Base-by-base conservation (phyloP, 2,797 vertebrate species). In the Danio albolineatus region DNA sequence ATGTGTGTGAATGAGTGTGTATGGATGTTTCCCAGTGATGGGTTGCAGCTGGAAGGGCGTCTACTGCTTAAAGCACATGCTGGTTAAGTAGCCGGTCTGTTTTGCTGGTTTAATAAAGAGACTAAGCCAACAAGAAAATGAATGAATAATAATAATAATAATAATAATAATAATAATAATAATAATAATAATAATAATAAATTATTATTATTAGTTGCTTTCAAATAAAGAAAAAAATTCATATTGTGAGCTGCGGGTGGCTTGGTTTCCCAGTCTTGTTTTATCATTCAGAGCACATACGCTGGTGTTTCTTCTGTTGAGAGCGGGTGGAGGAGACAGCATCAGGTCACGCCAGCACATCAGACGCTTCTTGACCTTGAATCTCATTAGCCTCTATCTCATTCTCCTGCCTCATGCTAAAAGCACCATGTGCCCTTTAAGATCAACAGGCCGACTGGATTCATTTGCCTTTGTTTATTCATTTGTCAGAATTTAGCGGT, bases 351-450 rank as follows among this genome's bases (percentile, higher is more conserved):
- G 28, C 36, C 59, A 64, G 73, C 44, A 57, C 48, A 59, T 77
- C 43, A 49, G 51, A n/a, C 51, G 44, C 16, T 48, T 65, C 61
- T 62, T 74, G 56, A 83, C 71, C 71, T 74, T 79, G 76, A 79
- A 83, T 83, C 64, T 75, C 61, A 83, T 70, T 83, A 71, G 7
- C 4, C 10, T 14, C 41, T 17, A 54, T 75, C 38, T 16, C 16
- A 17, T 61, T 56, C 41, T 57, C 62, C 57, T 46, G 46, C 56
- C 54, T 4, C 5, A 57, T 16, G 17, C 51, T 48, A 16, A 19
- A 65, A 67, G 21, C 51, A 13, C 2, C 19, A 38, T 57, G 28
- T 7, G 39, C 39, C 12, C 51, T 73, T 19, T 75, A 19, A 67
- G 36, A 51, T 8, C 44, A 41, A 53, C 7, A 76, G 43, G n/a